phyloP scores from a whole-genome alignment of 2,113 vertebrate genomes.

The Silurus meridionalis region DNA sequence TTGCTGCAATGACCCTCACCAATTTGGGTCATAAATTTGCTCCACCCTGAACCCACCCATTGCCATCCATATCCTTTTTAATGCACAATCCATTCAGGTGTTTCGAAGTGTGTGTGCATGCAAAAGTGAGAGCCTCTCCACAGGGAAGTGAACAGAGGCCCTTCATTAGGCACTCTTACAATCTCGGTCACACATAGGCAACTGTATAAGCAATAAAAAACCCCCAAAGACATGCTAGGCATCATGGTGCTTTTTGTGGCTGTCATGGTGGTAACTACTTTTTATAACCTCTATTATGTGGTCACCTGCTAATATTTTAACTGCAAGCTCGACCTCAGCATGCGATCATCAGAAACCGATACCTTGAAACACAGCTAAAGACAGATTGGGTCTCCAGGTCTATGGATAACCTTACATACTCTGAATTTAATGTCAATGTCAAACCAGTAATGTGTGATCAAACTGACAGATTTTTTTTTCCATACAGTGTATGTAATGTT shows the following conservation, averaged over 20 bases:
- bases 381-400: slow-evolving; percentile 77
- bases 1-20: slow-evolving; percentile 53
- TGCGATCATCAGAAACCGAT: slow-evolving; percentile 78
- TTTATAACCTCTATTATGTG: slow-evolving; percentile 76
- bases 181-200: background rate
- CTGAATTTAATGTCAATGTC: background rate
- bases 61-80: slow-evolving; percentile 26
- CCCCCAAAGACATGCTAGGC: background rate
- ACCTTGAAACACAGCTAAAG: slow-evolving; percentile 77
- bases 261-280: slow-evolving; percentile 64
- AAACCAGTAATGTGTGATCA: background rate
- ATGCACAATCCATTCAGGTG: slow-evolving; percentile 55
- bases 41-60: slow-evolving; percentile 39
- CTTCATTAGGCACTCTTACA: slow-evolving; percentile 27
- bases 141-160: slow-evolving; percentile 34
- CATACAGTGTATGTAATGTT: background rate
- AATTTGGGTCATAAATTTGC: slow-evolving; percentile 45
- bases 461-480: background rate
- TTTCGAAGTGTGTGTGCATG: slow-evolving; percentile 27
- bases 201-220: background rate
- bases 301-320: slow-evolving; percentile 82
- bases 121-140: slow-evolving; percentile 42
- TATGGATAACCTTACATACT: background rate
- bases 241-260: background rate
- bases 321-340: slow-evolving; percentile 81